Percentiles rank a stretch among this genome's conserved stretches.
Evolutionary conservation across 2,797 vertebrate species (phyloP).

Genomic region (Takifugu rubripes): DNA sequence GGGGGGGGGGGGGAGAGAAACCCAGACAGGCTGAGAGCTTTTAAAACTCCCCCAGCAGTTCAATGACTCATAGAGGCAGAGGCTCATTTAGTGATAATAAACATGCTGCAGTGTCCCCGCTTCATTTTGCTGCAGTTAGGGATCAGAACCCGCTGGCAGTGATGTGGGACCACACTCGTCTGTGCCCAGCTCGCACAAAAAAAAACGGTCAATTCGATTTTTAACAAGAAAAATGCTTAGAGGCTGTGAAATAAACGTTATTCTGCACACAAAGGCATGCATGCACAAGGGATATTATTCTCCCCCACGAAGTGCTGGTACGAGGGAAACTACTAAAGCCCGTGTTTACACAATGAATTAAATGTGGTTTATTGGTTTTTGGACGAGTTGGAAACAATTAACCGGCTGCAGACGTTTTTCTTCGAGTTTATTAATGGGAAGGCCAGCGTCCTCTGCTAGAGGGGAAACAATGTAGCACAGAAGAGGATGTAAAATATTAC

Average conservation of each 20-base stretch:
- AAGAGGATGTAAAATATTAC: constrained; percentile 13
- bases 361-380: constrained; percentile 21
- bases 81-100: not conserved
- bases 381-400: constrained; percentile 27
- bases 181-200: not conserved
- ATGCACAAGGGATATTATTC: not conserved
- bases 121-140: not conserved
- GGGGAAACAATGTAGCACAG: constrained; percentile 15
- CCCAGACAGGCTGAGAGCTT: not conserved
- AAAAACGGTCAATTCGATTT: not conserved
- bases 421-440: constrained; percentile 22
- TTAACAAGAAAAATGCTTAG: too few species aligned
- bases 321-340: too few species aligned
- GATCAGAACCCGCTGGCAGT: not conserved
- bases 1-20: too few species aligned
- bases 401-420: constrained; percentile 31
- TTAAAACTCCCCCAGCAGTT: not conserved
- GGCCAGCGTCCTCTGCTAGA: constrained; percentile 36
- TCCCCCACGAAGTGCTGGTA: not conserved
- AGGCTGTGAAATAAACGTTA: too few species aligned
- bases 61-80: not conserved
- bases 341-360: too few species aligned
- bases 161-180: not conserved
- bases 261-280: too few species aligned
- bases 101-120: not conserved